Evolutionary conservation across 2,113 vertebrate genomes (phyloP).

Genomic region (Mugil cephalus): DNA sequence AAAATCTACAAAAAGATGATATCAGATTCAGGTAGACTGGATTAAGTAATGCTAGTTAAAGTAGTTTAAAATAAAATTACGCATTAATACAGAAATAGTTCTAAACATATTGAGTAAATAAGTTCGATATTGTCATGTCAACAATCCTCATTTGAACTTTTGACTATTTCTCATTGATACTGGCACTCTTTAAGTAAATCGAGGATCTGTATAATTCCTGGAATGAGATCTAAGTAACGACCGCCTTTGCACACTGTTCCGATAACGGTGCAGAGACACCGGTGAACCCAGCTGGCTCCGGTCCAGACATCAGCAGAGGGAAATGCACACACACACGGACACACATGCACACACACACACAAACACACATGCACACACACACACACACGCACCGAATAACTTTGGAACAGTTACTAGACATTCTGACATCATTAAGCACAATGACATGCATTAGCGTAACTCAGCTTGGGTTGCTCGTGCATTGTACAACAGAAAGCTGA

Average conservation of each 20-base stretch:
- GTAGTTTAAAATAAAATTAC: too few relatives aligned
- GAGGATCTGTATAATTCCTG: too few relatives aligned
- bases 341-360: conserved; percentile 33
- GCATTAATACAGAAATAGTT: too few relatives aligned
- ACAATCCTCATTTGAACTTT: too few relatives aligned
- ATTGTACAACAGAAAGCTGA: conserved; percentile 84
- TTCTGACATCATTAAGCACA: conserved; percentile 80
- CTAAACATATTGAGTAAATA: too few relatives aligned
- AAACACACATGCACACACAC: conserved; percentile 13
- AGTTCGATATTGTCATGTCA: too few relatives aligned
- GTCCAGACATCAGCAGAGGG: conserved; percentile 25
- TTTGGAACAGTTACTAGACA: conserved; percentile 72
- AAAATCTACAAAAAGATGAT: too few relatives aligned
- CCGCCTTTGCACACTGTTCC: conserved; percentile 5
- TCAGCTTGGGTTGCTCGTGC: conserved; percentile 78
- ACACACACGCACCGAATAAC: conserved; percentile 30
- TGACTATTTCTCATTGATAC: too few relatives aligned
- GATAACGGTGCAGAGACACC: conserved; percentile 45
- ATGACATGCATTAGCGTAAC: conserved; percentile 75
- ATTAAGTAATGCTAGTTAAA: too few relatives aligned
- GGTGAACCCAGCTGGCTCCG: conserved; percentile 11
- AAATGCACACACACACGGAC: conserved; percentile 20
- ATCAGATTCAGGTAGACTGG: too few relatives aligned
- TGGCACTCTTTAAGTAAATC: too few relatives aligned
- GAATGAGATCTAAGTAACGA: background rate